A percentile compares a stretch with the other conserved stretches of the same genome.
Evolutionary conservation across 2,888 invertebrate species (phyloP).

Genomic region (Oxystoma pomonae): DNA sequence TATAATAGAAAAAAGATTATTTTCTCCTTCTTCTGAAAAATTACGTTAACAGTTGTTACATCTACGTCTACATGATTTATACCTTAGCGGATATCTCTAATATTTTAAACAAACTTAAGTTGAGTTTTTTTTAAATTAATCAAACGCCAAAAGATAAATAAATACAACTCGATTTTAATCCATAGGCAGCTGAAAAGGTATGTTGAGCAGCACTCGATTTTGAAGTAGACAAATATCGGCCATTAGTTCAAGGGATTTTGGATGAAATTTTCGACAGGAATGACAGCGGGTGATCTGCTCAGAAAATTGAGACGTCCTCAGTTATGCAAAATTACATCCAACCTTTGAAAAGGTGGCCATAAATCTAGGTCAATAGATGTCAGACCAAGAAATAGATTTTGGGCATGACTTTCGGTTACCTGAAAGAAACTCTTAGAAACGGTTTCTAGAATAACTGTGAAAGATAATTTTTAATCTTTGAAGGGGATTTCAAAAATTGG

Average conservation of each 20-base stretch:
- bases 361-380: conserved; percentile 18
- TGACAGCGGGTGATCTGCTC: conserved; percentile 1
- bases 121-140: not conserved
- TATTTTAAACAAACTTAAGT: not conserved
- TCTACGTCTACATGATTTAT: not conserved
- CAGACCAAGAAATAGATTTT: conserved; percentile 7
- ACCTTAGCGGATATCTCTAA: not conserved
- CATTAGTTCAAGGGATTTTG: not conserved
- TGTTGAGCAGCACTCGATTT: not conserved
- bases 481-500: not conserved
- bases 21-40: too few relatives aligned
- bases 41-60: too few relatives aligned
- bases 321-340: conserved; percentile 20
- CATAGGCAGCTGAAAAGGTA: conserved; percentile 3
- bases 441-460: not conserved
- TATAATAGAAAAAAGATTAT: too few relatives aligned
- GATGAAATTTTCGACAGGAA: not conserved
- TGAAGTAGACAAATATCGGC: not conserved
- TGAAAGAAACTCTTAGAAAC: not conserved
- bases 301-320: conserved; percentile 19
- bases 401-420: too few relatives aligned
- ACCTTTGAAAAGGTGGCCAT: conserved; percentile 11
- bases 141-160: not conserved
- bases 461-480: not conserved
- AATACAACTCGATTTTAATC: not conserved